Percentiles rank a stretch among this genome's conserved stretches.
phyloP scores from a whole-genome alignment of 2,113 vertebrate species.

The Apus apus region DNA sequence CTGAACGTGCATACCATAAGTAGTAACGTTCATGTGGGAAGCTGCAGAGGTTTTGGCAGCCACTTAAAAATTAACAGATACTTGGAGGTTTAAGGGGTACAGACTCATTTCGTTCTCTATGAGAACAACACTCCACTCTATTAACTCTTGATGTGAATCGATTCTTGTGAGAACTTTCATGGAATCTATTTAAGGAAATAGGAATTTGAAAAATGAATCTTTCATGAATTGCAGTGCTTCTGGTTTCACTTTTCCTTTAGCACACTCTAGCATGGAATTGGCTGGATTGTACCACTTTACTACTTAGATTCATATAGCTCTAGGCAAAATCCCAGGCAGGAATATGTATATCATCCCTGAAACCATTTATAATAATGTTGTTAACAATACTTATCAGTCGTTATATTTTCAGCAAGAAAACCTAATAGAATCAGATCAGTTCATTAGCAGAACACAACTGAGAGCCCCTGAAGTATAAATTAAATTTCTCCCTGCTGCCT shows the following conservation, averaged over 20 bases:
- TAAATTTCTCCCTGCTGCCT: not conserved
- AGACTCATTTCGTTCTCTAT: not conserved
- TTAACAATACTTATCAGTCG: not conserved
- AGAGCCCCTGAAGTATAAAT: not conserved
- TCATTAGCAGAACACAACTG: not conserved
- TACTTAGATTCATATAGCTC: not conserved
- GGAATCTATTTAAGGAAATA: not conserved
- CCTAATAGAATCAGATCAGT: not conserved
- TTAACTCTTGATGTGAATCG: not conserved
- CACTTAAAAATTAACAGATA: not conserved
- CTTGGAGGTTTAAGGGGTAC: not conserved
- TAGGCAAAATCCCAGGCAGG: not conserved
- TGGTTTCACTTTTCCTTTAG: constrained; percentile 28
- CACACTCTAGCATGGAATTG: not conserved
- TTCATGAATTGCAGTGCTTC: not conserved
- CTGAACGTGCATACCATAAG: fast-evolving
- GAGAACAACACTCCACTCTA: not conserved
- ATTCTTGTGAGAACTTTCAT: not conserved
- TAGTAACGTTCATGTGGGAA: not conserved
- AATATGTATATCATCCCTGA: not conserved
- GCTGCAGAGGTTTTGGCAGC: not conserved
- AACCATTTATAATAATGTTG: not conserved
- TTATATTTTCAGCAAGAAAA: not conserved
- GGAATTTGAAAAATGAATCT: not conserved
- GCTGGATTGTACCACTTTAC: not conserved